Conservation (phyloP, 64 coral and sea anemone species). For the Hydrozoanthus tunicans region DNA sequence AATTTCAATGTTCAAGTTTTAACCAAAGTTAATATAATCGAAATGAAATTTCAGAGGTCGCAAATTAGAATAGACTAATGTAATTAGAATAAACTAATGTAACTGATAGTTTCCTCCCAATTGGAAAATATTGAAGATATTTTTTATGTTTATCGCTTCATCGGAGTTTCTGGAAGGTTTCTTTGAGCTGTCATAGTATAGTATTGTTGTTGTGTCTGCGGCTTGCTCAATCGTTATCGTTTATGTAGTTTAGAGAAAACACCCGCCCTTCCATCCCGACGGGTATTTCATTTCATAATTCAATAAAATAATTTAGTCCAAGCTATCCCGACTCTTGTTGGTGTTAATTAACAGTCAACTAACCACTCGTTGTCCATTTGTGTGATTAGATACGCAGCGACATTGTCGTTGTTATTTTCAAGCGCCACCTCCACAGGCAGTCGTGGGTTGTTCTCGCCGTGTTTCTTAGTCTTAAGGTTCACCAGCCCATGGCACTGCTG, state of each 20-base stretch:
- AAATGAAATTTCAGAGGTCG: too few species aligned
- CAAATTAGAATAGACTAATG: too few species aligned
- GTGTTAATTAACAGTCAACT: background rate
- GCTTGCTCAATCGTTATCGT: background rate
- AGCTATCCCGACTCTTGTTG: too few species aligned
- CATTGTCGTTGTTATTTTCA: slow-evolving; percentile 33
- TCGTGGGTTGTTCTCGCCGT: background rate
- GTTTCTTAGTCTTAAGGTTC: slow-evolving; percentile 51
- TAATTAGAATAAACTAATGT: too few species aligned
- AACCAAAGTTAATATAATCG: too few species aligned
- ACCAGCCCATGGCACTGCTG: slow-evolving; percentile 44
- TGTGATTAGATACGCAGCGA: slow-evolving; percentile 24
- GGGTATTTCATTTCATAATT: background rate
- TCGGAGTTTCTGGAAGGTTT: background rate
- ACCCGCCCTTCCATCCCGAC: background rate
- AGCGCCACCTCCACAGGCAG: slow-evolving; percentile 32
- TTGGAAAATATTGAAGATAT: too few species aligned
- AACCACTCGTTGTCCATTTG: slow-evolving; percentile 55
- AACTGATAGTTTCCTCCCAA: too few species aligned
- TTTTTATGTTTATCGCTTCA: background rate
- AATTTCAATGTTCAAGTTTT: too few species aligned
- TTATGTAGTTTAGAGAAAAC: background rate
- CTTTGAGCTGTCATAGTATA: background rate
- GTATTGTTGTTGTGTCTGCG: background rate
- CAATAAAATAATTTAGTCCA: background rate